These are phyloP conservation scores for Eilema depressum DNA, from an alignment of 2,888 invertebrate genomes.

Conservation along the genomic window DNA sequence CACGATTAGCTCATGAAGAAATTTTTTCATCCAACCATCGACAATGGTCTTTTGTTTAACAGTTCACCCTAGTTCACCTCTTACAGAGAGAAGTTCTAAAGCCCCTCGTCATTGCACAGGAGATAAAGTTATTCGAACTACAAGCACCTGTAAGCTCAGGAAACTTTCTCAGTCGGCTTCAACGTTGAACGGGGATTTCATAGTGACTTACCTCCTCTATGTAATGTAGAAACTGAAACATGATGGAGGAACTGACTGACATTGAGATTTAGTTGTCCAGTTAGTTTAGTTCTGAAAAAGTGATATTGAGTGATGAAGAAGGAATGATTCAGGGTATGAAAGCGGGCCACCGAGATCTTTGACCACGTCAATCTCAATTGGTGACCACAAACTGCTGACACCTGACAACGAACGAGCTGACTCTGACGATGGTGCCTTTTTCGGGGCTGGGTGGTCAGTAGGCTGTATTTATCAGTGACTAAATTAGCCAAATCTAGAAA, in stretches of 20 bases:
- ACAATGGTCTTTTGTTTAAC: not conserved
- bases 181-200: constrained; percentile 1
- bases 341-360: no score
- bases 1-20: not conserved
- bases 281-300: not conserved
- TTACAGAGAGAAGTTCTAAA: not conserved
- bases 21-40: not conserved
- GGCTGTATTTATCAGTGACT: no score
- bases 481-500: no score
- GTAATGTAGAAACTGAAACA: not conserved
- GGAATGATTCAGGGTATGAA: no score
- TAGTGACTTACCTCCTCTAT: not conserved
- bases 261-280: not conserved
- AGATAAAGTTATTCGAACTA: not conserved
- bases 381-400: no score
- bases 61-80: not conserved
- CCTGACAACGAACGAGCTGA: no score
- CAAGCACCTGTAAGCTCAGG: not conserved
- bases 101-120: not conserved
- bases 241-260: not conserved
- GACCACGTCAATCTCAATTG: no score
- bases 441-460: no score
- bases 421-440: no score
- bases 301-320: not conserved
- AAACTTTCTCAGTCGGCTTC: not conserved